Percentiles rank a stretch among this genome's conserved stretches.
Evolutionary conservation across 2,888 invertebrate genomes (phyloP).

Genomic region (Hirtodrosophila alboralis): DNA sequence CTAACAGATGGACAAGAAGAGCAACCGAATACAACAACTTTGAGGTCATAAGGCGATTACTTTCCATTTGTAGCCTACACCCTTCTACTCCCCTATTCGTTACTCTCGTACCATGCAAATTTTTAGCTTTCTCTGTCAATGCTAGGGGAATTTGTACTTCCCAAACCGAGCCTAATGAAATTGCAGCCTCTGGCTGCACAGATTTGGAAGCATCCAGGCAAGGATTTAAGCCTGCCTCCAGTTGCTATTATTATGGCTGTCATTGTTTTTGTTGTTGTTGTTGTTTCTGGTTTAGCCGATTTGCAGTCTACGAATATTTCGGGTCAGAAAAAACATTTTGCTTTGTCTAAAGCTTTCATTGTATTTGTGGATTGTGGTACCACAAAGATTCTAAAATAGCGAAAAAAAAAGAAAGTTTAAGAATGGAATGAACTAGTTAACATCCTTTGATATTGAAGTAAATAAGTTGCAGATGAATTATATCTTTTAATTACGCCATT

Average conservation of each 20-base stretch:
- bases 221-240: slow-evolving; percentile 13
- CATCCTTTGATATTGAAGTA: too few relatives aligned
- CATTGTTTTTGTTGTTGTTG: too few relatives aligned
- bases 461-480: too few relatives aligned
- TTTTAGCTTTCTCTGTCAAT: slow-evolving; percentile 22
- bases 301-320: slow-evolving; percentile 28
- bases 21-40: not conserved
- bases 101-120: too few relatives aligned
- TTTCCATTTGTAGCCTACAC: slow-evolving; percentile 1
- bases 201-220: slow-evolving; percentile 11
- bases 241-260: slow-evolving; percentile 17
- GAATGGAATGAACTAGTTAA: too few relatives aligned
- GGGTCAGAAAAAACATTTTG: slow-evolving; percentile 26
- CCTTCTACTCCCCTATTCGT: too few relatives aligned
- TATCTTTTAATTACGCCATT: too few relatives aligned
- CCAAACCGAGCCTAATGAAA: slow-evolving; percentile 39
- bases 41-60: slow-evolving; percentile 13
- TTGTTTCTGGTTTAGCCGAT: slow-evolving; percentile 22
- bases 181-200: slow-evolving; percentile 38
- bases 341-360: slow-evolving; percentile 29
- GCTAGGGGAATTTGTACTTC: slow-evolving; percentile 13
- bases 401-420: not conserved
- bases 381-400: not conserved
- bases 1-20: not conserved
- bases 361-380: slow-evolving; percentile 37